Evolutionary conservation across 2,888 invertebrate species (phyloP).

Genomic region (Orchestes rusci): DNA sequence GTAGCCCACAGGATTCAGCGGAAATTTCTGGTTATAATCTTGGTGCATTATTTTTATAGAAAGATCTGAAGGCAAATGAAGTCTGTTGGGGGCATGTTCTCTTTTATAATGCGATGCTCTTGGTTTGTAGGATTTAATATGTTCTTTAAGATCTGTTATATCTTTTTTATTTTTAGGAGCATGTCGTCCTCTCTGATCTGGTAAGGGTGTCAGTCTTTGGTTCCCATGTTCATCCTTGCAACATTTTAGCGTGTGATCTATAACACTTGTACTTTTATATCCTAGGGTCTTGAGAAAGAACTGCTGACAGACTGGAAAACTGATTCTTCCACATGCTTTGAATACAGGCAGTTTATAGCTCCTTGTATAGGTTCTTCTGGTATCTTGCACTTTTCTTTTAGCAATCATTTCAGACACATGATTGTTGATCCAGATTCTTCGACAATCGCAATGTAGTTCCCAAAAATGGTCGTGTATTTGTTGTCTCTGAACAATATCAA

Average conservation of each 20-base stretch:
- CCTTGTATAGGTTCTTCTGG: not conserved
- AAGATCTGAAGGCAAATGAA: not conserved
- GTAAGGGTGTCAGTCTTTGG: not conserved
- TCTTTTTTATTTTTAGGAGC: slow-evolving; percentile 4
- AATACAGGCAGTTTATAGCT: not conserved
- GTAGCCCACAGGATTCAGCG: not conserved
- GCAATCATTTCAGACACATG: not conserved
- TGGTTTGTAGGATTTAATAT: slow-evolving; percentile 1
- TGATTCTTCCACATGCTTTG: not conserved
- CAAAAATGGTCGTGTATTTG: slow-evolving; percentile 1
- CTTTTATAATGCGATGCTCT: not conserved
- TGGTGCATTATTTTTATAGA: not conserved
- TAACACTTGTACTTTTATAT: not conserved
- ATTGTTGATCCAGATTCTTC: not conserved
- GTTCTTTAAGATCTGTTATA: not conserved
- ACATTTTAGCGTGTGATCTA: not conserved
- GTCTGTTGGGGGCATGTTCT: not conserved
- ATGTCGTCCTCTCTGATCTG: slow-evolving; percentile 3
- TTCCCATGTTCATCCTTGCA: not conserved
- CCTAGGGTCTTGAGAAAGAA: slow-evolving; percentile 1
- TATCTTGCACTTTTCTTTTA: not conserved
- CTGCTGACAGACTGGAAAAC: slow-evolving; percentile 1
- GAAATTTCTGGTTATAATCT: not conserved
- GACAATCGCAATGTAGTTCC: not conserved
- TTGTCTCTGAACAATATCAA: not conserved